phyloP scores from a whole-genome alignment of 2,888 invertebrate species.

The Diogma glabrata region DNA sequence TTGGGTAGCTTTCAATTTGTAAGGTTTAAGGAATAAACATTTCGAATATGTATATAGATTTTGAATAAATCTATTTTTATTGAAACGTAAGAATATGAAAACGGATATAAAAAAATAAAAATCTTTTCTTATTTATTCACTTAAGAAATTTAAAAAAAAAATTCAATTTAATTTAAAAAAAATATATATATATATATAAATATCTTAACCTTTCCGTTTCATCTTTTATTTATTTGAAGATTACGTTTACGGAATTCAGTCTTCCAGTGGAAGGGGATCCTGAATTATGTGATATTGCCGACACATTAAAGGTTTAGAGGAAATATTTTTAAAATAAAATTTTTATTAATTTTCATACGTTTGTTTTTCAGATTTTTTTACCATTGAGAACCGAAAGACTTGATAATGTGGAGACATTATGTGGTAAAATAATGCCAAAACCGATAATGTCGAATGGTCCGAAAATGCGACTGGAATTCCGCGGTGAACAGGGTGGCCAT shows the following conservation, averaged over 20 bases:
- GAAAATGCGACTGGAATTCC: constrained; percentile 74
- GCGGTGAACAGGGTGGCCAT: constrained; percentile 64
- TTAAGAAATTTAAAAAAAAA: constrained; percentile 4
- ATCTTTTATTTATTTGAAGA: constrained; percentile 21
- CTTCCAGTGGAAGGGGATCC: constrained; percentile 29
- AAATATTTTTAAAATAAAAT: constrained; percentile 3
- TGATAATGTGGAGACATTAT: constrained; percentile 79
- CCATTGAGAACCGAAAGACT: background rate
- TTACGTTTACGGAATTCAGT: constrained; percentile 33
- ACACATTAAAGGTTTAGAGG: constrained; percentile 21
- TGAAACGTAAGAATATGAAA: too few relatives aligned
- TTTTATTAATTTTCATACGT: background rate
- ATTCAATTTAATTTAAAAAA: background rate
- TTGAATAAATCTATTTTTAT: too few relatives aligned
- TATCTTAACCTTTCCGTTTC: too few relatives aligned
- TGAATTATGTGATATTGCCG: constrained; percentile 28
- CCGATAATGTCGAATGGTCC: constrained; percentile 91
- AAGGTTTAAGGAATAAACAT: too few relatives aligned
- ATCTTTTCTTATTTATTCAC: background rate
- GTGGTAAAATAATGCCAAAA: constrained; percentile 69
- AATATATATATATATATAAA: too few relatives aligned
- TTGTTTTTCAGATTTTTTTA: background rate
- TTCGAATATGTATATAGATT: too few relatives aligned
- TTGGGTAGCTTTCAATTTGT: too few relatives aligned
- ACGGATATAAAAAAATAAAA: constrained; percentile 30